Base-by-base conservation (phyloP, 2,113 vertebrate species). In the Anguilla rostrata region DNA sequence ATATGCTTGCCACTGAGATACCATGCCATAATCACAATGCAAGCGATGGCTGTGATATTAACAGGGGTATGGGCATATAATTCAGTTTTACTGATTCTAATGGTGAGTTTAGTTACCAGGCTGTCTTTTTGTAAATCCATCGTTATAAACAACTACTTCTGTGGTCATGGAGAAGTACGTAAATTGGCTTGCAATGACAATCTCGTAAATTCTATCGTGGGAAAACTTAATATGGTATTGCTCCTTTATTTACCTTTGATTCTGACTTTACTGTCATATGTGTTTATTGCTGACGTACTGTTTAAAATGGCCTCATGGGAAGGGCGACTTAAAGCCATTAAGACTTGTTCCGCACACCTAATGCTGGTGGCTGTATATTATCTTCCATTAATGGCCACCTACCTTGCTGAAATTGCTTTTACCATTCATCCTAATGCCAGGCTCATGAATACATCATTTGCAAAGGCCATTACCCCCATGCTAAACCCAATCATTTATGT, bases 401-500 rank as follows among this genome's bases (percentile, higher is more conserved):
- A 84, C 63, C 43, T 84, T 15, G 83, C 39, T 43, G 83, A 63
- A 84, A 29, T 84, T 26, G 26, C 63, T 9, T 18, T 22, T 29
- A 29, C n/a, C 22, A 22, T 86, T 46, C 39, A 85, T n/a, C 82
- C 87, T n/a, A n/a, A n/a, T n/a, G n/a, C n/a, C n/a, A n/a, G n/a
- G n/a, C 66, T 91, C n/a, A 83, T 91, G 18, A 87, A 78, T 49
- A 79, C 82, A 6, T 89, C 87, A 49, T 63, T 91, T 0, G 84
- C 90, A n/a, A 78, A 41, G 26, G 56, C 83, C 29, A 29, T 90
- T 63, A 87, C 91, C 43, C 86, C 89, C 0, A 89, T 90, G 88
- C 3, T 90, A 18, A 92, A 92, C 84, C 91, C 89, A 22, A 66
- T 91, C 1, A 91, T 91, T 82, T 91, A 91, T 88, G 87, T 90